These are phyloP conservation scores for Sorex araneus DNA, from an alignment of 2,113 vertebrate genomes.

Conservation along the genomic window DNA sequence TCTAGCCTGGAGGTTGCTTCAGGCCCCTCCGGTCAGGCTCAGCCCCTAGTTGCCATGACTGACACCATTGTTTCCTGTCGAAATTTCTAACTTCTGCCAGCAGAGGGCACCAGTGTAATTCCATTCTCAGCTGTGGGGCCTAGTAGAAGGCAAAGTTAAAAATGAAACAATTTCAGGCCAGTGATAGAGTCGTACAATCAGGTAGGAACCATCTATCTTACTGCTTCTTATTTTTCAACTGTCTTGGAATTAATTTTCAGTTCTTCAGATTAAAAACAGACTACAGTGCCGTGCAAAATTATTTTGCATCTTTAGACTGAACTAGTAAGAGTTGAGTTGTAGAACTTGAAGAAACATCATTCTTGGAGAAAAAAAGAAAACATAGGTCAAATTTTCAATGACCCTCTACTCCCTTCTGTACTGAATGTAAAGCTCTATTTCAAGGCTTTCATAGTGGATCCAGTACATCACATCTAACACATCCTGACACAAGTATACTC, in stretches of 20 bases:
- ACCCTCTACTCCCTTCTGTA: background rate
- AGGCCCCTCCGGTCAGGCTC: background rate
- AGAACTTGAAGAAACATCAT: background rate
- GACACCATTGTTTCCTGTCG: constrained; percentile 68
- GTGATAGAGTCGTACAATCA: background rate
- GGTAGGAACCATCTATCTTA: background rate
- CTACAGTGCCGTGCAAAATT: background rate
- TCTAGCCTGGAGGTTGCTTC: background rate
- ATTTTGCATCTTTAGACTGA: constrained; percentile 8
- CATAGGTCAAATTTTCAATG: background rate
- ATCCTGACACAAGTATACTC: background rate
- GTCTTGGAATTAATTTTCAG: constrained; percentile 48
- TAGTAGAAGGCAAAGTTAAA: background rate
- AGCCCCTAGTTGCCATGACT: background rate
- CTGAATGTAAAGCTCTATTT: background rate
- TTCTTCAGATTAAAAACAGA: background rate
- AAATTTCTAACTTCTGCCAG: constrained; percentile 59
- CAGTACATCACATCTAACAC: background rate
- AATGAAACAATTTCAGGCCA: background rate
- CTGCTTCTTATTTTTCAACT: background rate
- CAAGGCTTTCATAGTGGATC: background rate
- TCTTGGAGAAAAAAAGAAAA: background rate
- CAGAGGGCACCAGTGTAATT: constrained; percentile 84
- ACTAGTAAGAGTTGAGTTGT: background rate
- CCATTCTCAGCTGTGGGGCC: constrained; percentile 19